Evolutionary conservation across 2,888 invertebrate genomes (phyloP).

Genomic region (Itoplectis maculator): DNA sequence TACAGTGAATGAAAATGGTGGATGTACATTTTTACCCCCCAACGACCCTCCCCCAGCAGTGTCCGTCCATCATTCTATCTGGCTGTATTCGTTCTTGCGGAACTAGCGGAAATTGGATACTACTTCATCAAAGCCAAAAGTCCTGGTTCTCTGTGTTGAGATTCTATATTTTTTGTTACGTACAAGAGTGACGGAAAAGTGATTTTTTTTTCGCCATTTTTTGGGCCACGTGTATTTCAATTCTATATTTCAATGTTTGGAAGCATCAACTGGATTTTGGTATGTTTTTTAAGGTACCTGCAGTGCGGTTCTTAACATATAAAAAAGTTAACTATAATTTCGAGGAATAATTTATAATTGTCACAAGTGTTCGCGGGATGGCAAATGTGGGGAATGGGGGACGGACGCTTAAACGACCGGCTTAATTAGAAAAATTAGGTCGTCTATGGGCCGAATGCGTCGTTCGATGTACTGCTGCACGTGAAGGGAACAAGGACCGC

Average conservation of each 20-base stretch:
- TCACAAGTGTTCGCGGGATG: background rate
- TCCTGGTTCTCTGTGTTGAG: background rate
- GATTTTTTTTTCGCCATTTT: slow-evolving; percentile 1
- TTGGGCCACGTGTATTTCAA: background rate
- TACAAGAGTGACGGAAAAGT: background rate
- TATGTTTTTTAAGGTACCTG: background rate
- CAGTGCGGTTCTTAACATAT: no score
- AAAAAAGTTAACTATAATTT: slow-evolving; percentile 25
- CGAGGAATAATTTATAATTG: slow-evolving; percentile 21
- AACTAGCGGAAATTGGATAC: slow-evolving; percentile 31
- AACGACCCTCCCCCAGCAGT: slow-evolving; percentile 7
- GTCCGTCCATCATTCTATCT: slow-evolving; percentile 22
- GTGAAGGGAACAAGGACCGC: slow-evolving; percentile 4
- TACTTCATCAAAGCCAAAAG: slow-evolving; percentile 20
- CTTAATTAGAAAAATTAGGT: slow-evolving; percentile 75
- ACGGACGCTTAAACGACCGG: slow-evolving; percentile 63
- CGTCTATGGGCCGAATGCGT: slow-evolving; percentile 50
- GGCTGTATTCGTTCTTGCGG: slow-evolving; percentile 27
- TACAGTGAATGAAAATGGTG: slow-evolving; percentile 16
- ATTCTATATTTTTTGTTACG: background rate
- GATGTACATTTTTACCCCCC: slow-evolving; percentile 28
- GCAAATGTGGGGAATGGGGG: slow-evolving; percentile 36
- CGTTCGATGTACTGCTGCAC: slow-evolving; percentile 38
- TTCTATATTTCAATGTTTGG: no score
- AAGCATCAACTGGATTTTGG: background rate